Evolutionary conservation across 2,888 invertebrate species (phyloP), one percentile per base, ranked within the genome.

Genomic region (Cyrtodaria siliqua): DNA sequence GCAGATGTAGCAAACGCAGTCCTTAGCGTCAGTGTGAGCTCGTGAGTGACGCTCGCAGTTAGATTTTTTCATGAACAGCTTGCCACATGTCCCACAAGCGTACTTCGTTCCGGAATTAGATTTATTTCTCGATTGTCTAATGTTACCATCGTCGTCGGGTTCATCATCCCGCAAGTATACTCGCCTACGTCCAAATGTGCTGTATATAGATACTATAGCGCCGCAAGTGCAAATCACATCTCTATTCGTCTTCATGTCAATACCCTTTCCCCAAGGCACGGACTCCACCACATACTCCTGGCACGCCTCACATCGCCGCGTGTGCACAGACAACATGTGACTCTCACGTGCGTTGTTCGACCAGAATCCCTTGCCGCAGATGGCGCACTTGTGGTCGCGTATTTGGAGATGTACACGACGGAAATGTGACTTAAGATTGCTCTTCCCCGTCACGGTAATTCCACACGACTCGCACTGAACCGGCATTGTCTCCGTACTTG

Each of bases 81-180:
- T 80, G 27, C 80, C 80, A 64, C 80, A 80, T 18, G 76, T 80
- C 8, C 76, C 80, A 74, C 80, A 80, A 6, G 80, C 80, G 67
- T 80, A 80, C 52, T 80, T 80, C 6, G 80, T 80, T 24, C 79
- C 79, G 2, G 59, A 26, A 24, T 64, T 70, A 3, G 76, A 61
- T 47, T 80, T 80, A 3, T 20, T 42, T 23, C 63, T 64, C 2
- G 60, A 26, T 2, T 44, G 33, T 16, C 47, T 63, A 9, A 69
- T 12, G 49, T 73, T 63, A 18, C 72, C 72, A 14, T 69, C 64
- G 20, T 75, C 74, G 26, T 74, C 74, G 0, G 70, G 62, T 40
- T 77, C 73, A 59, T 77, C 73, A 23, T 73, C 72, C 1, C 70
- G 44, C 16, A 79, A 50, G 40, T 74, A 76, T 49, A 56, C 40